Conservation (phyloP, 2,888 invertebrate genomes). For the Bombyx huttoni region DNA sequence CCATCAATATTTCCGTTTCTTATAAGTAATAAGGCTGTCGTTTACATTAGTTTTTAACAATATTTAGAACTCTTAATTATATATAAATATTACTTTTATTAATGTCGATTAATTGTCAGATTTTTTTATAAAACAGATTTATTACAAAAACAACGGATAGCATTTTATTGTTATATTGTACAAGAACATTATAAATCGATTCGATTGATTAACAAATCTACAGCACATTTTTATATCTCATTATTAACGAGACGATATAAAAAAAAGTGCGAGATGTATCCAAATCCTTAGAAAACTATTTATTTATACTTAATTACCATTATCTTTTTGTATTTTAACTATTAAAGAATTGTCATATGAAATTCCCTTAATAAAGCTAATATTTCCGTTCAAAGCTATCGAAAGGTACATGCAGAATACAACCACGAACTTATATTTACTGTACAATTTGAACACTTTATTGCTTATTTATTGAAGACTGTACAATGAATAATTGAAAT, state of each 20-base stretch:
- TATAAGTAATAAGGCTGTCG: neutral
- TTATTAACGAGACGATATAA: too few species aligned
- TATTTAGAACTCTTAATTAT: neutral
- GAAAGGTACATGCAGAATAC: neutral
- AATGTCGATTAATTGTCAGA: neutral
- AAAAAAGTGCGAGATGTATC: too few species aligned
- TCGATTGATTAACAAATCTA: too few species aligned
- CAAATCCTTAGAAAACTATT: too few species aligned
- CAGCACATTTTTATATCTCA: too few species aligned
- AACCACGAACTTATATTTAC: neutral
- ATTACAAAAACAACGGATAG: neutral
- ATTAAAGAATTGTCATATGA: neutral
- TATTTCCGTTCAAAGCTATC: neutral
- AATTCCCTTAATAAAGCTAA: neutral
- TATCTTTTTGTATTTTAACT: neutral
- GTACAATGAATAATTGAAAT: neutral
- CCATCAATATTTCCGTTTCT: neutral
- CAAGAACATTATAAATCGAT: neutral
- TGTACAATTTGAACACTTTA: conserved; percentile 1
- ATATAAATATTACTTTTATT: neutral
- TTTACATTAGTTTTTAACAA: neutral
- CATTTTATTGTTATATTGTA: neutral
- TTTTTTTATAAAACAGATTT: neutral
- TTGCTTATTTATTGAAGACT: neutral
- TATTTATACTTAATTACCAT: too few species aligned